Conservation (phyloP, 2,888 invertebrate species). For the Drosophila stalkeri region DNA sequence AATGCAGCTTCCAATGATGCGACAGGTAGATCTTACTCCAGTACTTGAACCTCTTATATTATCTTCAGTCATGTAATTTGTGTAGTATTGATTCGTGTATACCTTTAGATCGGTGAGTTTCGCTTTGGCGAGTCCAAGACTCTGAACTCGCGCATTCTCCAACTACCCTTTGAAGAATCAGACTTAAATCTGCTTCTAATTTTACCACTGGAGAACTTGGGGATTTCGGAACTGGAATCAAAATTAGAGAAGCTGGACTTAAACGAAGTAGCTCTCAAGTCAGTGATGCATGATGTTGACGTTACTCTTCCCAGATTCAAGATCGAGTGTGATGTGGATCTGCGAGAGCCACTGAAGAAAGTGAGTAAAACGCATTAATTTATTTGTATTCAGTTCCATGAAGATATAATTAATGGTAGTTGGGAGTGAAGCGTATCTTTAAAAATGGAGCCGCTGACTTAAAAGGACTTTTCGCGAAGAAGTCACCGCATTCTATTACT, state of each 20-base stretch:
- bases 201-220: conserved; percentile 89
- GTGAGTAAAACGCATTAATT: conserved; percentile 84
- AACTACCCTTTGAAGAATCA: conserved; percentile 89
- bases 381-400: not conserved
- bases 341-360: conserved; percentile 87
- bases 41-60: not conserved
- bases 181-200: conserved; percentile 91
- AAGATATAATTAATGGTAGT: conserved; percentile 9
- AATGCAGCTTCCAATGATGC: conserved; percentile 88
- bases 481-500: conserved; percentile 87
- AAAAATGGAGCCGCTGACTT: conserved; percentile 86
- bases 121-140: conserved; percentile 85
- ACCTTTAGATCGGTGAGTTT: conserved; percentile 82
- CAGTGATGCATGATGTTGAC: conserved; percentile 86
- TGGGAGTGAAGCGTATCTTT: conserved; percentile 81
- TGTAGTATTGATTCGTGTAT: not conserved
- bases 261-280: conserved; percentile 85
- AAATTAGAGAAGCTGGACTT: conserved; percentile 87
- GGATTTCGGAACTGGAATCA: conserved; percentile 87
- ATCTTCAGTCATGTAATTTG: not conserved
- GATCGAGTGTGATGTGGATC: conserved; percentile 89
- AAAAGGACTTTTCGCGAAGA: conserved; percentile 87
- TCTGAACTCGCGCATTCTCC: conserved; percentile 87
- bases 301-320: conserved; percentile 92
- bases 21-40: conserved; percentile 67